A percentile compares a stretch with the other conserved stretches of the same genome.
Conservation (phyloP, 1,140 invertebrate genomes). For the Drosophila busckii region DNA sequence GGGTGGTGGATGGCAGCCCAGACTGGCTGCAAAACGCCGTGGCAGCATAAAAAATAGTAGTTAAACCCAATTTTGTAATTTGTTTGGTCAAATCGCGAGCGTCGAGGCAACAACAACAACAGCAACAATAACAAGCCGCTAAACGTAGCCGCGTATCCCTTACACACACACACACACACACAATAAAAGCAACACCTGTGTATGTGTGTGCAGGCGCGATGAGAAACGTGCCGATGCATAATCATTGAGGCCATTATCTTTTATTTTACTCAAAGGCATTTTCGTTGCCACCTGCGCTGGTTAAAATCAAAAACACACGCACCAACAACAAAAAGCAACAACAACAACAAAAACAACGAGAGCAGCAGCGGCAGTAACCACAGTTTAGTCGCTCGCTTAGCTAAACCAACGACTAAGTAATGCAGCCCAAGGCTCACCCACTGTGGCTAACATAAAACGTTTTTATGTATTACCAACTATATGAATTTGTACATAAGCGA, state of each 20-base stretch:
- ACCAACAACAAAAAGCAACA: constrained; percentile 31
- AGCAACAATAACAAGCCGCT: constrained; percentile 16
- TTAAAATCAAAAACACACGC: constrained; percentile 67
- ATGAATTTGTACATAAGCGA: too few species aligned
- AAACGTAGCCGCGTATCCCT: constrained; percentile 47
- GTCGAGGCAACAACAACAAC: constrained; percentile 28
- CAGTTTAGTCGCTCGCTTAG: constrained; percentile 10
- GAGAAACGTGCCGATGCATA: constrained; percentile 76
- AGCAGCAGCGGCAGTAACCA: constrained; percentile 10
- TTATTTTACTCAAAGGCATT: constrained; percentile 68
- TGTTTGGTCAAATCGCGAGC: constrained; percentile 66
- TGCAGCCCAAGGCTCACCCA: too few species aligned
- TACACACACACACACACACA: constrained; percentile 20
- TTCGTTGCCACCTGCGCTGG: constrained; percentile 35
- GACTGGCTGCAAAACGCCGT: constrained; percentile 35
- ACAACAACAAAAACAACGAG: constrained; percentile 12
- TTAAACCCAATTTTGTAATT: constrained; percentile 73
- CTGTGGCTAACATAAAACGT: too few species aligned
- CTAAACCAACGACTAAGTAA: constrained; percentile 17
- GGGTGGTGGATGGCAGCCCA: constrained; percentile 11
- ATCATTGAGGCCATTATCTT: constrained; percentile 75
- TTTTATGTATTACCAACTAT: too few species aligned
- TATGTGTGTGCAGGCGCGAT: constrained; percentile 45
- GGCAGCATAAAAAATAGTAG: constrained; percentile 59
- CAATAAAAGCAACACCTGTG: constrained; percentile 13